phyloP scores from a whole-genome alignment of 2,113 vertebrate genomes.

The Pseudopipra pipra region DNA sequence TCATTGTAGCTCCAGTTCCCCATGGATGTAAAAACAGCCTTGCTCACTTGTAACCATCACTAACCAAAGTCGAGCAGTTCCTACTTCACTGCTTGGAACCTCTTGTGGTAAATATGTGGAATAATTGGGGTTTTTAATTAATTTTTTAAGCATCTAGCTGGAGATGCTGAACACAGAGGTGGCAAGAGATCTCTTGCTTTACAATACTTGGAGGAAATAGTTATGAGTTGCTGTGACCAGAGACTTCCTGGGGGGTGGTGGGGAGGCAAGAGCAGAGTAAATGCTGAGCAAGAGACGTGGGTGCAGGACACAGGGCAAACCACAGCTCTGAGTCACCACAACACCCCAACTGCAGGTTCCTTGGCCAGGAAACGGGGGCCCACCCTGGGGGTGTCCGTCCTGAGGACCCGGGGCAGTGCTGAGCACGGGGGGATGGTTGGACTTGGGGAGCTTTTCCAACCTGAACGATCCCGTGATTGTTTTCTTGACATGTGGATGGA shows the following conservation, averaged over 20 bases:
- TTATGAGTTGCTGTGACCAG: neutral
- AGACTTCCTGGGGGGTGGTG: neutral
- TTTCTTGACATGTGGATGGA: rapidly evolving
- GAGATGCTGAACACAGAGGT: neutral
- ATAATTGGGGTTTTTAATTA: rapidly evolving
- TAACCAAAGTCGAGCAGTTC: neutral
- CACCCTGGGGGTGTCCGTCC: neutral
- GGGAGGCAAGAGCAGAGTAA: neutral
- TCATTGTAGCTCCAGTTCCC: neutral
- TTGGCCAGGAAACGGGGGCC: neutral
- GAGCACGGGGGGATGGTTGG: rapidly evolving
- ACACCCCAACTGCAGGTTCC: neutral
- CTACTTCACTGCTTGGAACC: neutral
- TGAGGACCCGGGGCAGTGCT: rapidly evolving
- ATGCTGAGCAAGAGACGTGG: rapidly evolving
- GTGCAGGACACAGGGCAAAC: neutral
- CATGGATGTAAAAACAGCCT: neutral
- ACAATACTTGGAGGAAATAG: neutral
- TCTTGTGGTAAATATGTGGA: neutral
- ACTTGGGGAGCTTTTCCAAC: neutral
- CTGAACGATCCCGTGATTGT: neutral
- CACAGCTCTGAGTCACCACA: neutral
- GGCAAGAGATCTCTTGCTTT: neutral
- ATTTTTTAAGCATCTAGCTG: neutral
- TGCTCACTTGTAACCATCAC: neutral